These are phyloP conservation scores for Camponotus floridanus DNA, from an alignment of 1,140 invertebrate species.

Conservation along the genomic window DNA sequence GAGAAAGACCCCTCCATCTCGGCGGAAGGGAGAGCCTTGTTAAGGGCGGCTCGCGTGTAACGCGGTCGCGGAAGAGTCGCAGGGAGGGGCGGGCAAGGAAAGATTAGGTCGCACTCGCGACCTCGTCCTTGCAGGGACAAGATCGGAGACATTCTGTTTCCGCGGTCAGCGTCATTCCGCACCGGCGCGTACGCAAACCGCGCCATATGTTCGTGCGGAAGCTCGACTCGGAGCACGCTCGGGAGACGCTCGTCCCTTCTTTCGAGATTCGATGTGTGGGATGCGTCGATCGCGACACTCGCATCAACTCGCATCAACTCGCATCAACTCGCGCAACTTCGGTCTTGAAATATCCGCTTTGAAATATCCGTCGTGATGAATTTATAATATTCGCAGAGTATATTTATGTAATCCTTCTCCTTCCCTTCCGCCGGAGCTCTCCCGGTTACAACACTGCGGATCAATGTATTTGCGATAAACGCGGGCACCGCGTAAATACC, in stretches of 20 bases:
- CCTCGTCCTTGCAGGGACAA: conserved; percentile 73
- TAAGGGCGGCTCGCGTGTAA: conserved; percentile 53
- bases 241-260: too few relatives aligned
- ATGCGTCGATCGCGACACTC: too few relatives aligned
- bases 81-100: neutral
- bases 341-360: neutral
- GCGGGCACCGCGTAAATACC: conserved; percentile 20
- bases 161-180: conserved; percentile 53
- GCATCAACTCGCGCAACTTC: too few relatives aligned
- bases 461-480: conserved; percentile 51
- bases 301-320: too few relatives aligned
- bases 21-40: conserved; percentile 25
- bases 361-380: conserved; percentile 31
- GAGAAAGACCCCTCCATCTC: conserved; percentile 1
- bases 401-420: conserved; percentile 30
- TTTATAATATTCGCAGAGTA: neutral
- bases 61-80: neutral
- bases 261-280: neutral
- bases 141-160: conserved; percentile 67
- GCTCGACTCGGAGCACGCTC: neutral
- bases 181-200: conserved; percentile 10
- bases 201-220: neutral
- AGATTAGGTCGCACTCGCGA: conserved; percentile 72
- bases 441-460: conserved; percentile 11
- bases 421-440: neutral